Evolutionary conservation across 2,888 invertebrate genomes (phyloP).

Genomic region (Folsomia manolachei): DNA sequence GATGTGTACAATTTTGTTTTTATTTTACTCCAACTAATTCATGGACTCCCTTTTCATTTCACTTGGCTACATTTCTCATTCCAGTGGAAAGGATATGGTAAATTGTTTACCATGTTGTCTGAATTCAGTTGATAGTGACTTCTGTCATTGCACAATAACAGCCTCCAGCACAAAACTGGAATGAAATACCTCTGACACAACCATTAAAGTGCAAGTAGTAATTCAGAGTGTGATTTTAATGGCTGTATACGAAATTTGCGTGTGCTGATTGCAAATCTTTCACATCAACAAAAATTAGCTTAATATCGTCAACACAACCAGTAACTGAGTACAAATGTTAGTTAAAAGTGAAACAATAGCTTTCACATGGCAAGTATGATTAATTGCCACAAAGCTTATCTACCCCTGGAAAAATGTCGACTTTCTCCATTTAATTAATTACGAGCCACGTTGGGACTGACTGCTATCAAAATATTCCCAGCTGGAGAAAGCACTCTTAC

Average conservation of each 20-base stretch:
- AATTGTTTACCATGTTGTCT: no score
- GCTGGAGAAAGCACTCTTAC: no score
- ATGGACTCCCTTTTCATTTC: no score
- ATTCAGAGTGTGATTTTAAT: constrained; percentile 20
- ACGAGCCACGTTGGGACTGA: background rate
- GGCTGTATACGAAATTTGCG: constrained; percentile 14
- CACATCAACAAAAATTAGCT: background rate
- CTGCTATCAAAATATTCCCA: no score
- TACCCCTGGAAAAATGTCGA: background rate
- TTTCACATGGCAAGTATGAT: no score
- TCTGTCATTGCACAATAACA: no score
- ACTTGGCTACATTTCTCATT: no score
- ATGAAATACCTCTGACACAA: background rate
- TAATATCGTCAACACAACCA: background rate
- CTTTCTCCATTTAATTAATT: background rate
- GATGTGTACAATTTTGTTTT: constrained; percentile 7
- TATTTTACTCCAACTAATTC: no score
- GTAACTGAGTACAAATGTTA: background rate
- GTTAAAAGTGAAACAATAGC: background rate
- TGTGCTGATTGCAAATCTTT: background rate
- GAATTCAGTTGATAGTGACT: no score
- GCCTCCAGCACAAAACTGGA: background rate
- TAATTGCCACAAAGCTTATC: background rate
- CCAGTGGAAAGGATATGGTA: no score
- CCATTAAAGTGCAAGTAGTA: background rate